Conservation (phyloP, 1,140 invertebrate species). For the Vanessa tameamea region DNA sequence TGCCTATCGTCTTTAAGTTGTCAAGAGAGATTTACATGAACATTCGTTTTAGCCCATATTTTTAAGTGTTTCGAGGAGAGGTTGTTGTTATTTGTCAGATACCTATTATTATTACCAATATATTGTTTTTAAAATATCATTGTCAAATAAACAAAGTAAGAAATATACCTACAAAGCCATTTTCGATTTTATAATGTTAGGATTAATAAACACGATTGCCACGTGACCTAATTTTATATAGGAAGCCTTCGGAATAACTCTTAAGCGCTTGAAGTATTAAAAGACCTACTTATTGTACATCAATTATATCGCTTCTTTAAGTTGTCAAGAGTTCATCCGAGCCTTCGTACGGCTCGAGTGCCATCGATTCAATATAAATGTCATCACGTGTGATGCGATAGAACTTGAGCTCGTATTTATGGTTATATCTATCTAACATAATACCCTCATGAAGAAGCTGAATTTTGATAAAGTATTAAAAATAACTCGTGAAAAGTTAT, state of each 20-base stretch:
- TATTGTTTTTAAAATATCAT: too few species aligned
- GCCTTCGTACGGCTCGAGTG: constrained; percentile 15
- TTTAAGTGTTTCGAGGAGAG: too few species aligned
- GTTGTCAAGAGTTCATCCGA: constrained; percentile 15
- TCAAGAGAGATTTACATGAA: too few species aligned
- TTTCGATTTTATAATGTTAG: too few species aligned
- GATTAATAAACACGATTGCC: neutral
- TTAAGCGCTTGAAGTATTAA: neutral
- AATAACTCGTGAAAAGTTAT: neutral
- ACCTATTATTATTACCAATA: too few species aligned
- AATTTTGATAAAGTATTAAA: constrained; percentile 13
- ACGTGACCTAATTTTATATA: neutral
- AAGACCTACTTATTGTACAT: constrained; percentile 3
- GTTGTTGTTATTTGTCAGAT: too few species aligned
- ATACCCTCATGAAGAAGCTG: neutral
- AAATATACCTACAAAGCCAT: too few species aligned
- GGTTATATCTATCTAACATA: neutral
- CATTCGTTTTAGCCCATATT: too few species aligned
- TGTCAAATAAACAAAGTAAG: too few species aligned
- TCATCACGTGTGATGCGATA: constrained; percentile 16
- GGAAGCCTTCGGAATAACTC: neutral
- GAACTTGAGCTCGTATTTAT: neutral
- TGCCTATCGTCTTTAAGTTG: too few species aligned
- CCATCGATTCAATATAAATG: constrained; percentile 21
- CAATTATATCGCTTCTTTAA: constrained; percentile 15